Evolutionary conservation across 1,140 invertebrate species (phyloP).

Genomic region (Palaemon carinicauda): DNA sequence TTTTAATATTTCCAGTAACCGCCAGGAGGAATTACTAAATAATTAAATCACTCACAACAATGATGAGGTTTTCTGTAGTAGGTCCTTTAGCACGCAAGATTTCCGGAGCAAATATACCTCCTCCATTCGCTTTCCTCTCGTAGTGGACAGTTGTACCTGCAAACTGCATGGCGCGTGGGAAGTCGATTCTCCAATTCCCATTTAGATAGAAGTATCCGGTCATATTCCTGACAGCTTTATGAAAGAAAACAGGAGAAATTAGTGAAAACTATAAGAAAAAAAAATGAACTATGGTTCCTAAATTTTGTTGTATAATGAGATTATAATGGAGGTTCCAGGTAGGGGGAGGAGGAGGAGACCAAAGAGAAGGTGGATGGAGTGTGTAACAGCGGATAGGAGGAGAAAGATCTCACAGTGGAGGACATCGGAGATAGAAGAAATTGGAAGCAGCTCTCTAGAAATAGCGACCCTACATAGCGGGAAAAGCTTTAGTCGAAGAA

Average conservation of each 20-base stretch:
- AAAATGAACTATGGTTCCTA: no score
- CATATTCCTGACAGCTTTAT: conserved; percentile 80
- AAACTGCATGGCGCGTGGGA: conserved; percentile 79
- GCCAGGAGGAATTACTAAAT: neutral
- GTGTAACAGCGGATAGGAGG: no score
- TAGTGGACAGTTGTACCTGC: conserved; percentile 88
- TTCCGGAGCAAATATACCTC: conserved; percentile 79
- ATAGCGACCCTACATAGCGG: no score
- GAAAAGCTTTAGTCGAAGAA: no score
- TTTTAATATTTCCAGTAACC: no score
- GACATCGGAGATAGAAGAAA: no score
- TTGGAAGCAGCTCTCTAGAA: no score
- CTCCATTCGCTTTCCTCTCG: conserved; percentile 78
- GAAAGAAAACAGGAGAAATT: no score
- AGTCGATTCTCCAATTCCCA: conserved; percentile 92
- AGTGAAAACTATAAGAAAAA: conserved; percentile 40
- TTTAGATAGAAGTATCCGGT: conserved; percentile 89
- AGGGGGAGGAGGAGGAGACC: no score
- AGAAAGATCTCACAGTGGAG: no score
- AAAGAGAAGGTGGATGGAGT: no score
- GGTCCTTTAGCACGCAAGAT: conserved; percentile 83
- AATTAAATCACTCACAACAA: conserved; percentile 75
- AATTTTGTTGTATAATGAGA: neutral
- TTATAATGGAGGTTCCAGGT: no score
- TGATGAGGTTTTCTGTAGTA: conserved; percentile 83